Evolutionary conservation across 2,113 vertebrate species (phyloP), one percentile per base, ranked within the genome.

Genomic region (Aegithalos caudatus): DNA sequence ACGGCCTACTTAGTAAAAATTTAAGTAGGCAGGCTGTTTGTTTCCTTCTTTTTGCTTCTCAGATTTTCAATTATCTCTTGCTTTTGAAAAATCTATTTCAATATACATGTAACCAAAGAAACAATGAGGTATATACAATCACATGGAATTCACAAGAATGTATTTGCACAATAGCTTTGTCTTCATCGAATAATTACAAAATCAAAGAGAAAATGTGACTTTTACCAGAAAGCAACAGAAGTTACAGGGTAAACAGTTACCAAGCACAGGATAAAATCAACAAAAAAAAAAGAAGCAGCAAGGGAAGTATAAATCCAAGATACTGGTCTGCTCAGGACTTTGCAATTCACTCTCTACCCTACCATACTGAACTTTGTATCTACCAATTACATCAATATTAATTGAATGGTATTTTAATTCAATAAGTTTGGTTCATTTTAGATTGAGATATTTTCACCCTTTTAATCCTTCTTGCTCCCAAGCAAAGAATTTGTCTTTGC

Each of bases 301-400:
- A 76, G 15, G 10, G 11, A 81, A 81, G 12, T 8, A 23, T 19
- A 66, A 89, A 54, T 20, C 18, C 22, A 79, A 85, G 38, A 62
- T 0, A 72, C 29, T 0, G 2, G 11, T 38, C 28, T 2, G 4
- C 18, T 72, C 25, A 33, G 31, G 71, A 76, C 57, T 71, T 17
- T 8, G 23, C 33, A 71, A 64, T 50, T 78, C 56, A 65, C 5
- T 23, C 17, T 53, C 20, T 47, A 47, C 22, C 31, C 27, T 56
- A 19, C 6, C 51, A 27, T 27, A 80, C 42, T 11, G 13, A 67
- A 73, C 25, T 74, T 21, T 14, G 12, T 40, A 96, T 29, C 61
- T 65, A 45, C 20, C 51, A 42, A 67, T 40, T 31, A n/a, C 7
- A 50, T 15, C 8, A 48, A 24, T 37, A 72, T 44, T 50, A 28